Conservation (phyloP, 2,797 vertebrate genomes). For the Petrocephalus schoutedeni region DNA sequence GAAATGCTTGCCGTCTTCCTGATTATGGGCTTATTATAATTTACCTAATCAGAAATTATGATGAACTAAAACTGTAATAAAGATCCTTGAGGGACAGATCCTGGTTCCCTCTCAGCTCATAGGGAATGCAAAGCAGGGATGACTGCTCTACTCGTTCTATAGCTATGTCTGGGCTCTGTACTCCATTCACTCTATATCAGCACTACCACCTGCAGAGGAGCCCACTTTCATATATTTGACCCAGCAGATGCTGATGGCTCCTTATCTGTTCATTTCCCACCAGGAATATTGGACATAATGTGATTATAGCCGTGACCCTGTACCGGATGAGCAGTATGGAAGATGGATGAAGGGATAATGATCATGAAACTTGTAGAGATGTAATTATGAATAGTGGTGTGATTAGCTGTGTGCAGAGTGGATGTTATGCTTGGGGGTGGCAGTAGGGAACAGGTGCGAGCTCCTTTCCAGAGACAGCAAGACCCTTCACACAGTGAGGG, state of each 20-base stretch:
- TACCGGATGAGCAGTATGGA: background rate
- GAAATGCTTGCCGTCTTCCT: background rate
- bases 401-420: background rate
- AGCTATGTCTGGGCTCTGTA: background rate
- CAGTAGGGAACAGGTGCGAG: background rate
- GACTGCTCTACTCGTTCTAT: background rate
- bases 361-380: background rate
- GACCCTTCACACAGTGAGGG: background rate
- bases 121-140: background rate
- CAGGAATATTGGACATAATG: background rate
- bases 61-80: background rate
- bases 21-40: background rate
- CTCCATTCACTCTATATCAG: background rate
- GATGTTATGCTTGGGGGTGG: background rate
- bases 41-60: background rate
- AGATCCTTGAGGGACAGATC: background rate
- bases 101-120: background rate
- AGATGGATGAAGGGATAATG: background rate
- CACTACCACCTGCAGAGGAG: background rate
- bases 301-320: background rate
- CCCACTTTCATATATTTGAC: background rate
- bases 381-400: background rate
- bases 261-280: conserved; percentile 2
- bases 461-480: background rate
- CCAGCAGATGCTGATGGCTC: background rate